phyloP scores from a whole-genome alignment of 2,888 invertebrate genomes.

The Lasioglossum zephyrum region DNA sequence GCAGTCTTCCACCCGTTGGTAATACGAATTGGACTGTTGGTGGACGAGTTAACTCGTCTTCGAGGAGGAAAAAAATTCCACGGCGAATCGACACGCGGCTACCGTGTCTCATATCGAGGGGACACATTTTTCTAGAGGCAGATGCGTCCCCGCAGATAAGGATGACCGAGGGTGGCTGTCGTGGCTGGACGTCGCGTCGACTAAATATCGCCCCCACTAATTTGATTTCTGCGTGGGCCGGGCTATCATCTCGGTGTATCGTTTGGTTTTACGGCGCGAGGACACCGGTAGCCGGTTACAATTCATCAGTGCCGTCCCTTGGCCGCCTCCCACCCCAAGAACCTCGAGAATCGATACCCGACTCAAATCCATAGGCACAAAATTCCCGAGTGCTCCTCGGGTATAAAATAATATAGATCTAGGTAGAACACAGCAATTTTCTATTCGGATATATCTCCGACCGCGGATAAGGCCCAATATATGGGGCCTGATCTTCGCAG shows the following conservation, averaged over 20 bases:
- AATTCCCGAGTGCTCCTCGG: background rate
- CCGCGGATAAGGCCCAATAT: background rate
- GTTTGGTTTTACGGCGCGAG: constrained; percentile 29
- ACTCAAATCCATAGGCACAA: background rate
- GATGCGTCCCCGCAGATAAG: constrained; percentile 74
- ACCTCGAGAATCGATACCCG: background rate
- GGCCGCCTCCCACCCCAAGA: background rate
- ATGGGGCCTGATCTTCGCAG: background rate
- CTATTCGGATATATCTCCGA: background rate
- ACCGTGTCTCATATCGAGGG: constrained; percentile 57
- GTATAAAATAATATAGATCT: background rate
- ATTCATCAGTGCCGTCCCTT: constrained; percentile 16
- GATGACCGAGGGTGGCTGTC: constrained; percentile 67
- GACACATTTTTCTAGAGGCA: constrained; percentile 76
- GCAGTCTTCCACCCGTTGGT: no score
- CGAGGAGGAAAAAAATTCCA: background rate
- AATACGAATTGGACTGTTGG: background rate
- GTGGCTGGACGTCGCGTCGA: constrained; percentile 72
- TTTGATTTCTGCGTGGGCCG: constrained; percentile 63
- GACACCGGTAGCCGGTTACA: constrained; percentile 25
- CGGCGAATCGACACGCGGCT: background rate
- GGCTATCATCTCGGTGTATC: constrained; percentile 10
- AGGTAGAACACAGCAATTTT: background rate
- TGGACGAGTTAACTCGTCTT: background rate
- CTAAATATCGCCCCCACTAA: constrained; percentile 74